These are phyloP conservation scores for Ceratosolen fusciceps DNA, from an alignment of 1,140 invertebrate genomes.

Conservation along the genomic window DNA sequence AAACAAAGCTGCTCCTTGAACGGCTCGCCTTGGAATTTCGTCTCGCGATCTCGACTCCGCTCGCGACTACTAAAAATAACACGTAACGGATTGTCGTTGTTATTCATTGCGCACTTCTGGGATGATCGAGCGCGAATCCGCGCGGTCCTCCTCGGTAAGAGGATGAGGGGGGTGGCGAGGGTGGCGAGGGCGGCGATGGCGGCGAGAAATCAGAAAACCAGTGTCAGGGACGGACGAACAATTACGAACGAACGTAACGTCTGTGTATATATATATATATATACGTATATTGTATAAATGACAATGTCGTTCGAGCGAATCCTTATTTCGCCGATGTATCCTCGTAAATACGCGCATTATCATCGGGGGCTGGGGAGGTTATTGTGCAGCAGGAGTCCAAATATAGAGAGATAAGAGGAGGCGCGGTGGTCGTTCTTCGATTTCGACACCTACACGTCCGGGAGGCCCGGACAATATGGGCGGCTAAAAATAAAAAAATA, in stretches of 20 bases:
- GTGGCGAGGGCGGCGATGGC: no score
- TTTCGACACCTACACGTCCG: background rate
- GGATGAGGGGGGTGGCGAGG: background rate
- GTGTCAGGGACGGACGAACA: background rate
- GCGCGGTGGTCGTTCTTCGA: background rate
- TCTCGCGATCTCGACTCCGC: conserved; percentile 15
- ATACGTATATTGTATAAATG: background rate
- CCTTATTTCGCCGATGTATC: background rate
- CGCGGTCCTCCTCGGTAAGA: background rate
- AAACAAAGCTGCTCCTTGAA: conserved; percentile 32
- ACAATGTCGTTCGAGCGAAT: background rate
- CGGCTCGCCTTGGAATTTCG: conserved; percentile 40
- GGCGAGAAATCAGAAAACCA: no score
- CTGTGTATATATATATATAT: background rate
- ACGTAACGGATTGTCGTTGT: conserved; percentile 3
- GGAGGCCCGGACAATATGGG: background rate
- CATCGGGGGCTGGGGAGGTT: background rate
- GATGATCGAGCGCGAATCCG: background rate
- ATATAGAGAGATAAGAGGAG: background rate
- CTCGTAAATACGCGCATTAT: background rate
- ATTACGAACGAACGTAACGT: background rate
- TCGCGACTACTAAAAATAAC: conserved; percentile 26
- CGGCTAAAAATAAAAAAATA: no score
- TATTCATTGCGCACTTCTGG: background rate
- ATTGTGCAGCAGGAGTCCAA: background rate